These are phyloP conservation scores for Spongia lamella DNA, from an alignment of 37 sponge, comb jelly and placozoan genomes.

Conservation along the genomic window DNA sequence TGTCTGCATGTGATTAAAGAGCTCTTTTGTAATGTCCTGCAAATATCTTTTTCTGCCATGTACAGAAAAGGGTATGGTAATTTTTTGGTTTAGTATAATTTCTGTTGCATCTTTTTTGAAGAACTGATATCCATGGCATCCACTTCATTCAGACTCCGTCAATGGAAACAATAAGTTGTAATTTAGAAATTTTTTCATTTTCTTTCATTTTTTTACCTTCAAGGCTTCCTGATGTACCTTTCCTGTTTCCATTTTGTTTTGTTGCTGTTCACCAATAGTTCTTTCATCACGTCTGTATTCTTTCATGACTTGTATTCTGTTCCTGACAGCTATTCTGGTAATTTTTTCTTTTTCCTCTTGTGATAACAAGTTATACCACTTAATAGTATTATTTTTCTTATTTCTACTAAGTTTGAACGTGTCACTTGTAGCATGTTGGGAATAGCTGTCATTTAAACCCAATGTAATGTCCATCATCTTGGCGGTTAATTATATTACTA, in stretches of 20 bases:
- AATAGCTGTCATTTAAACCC: slow-evolving; percentile 59
- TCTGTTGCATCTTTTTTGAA: slow-evolving; percentile 31
- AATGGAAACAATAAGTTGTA: slow-evolving; percentile 26
- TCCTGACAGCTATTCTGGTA: slow-evolving; percentile 27
- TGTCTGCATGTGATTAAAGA: slow-evolving; percentile 23
- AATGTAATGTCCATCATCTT: slow-evolving; percentile 40
- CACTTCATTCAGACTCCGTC: slow-evolving; percentile 24
- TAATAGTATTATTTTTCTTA: slow-evolving; percentile 45
- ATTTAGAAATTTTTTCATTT: slow-evolving; percentile 26
- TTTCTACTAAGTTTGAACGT: slow-evolving; percentile 34
- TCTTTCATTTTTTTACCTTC: slow-evolving; percentile 20
- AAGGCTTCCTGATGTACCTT: slow-evolving; percentile 37
- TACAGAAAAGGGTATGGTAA: slow-evolving; percentile 35
- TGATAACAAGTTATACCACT: slow-evolving; percentile 23
- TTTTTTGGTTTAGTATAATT: slow-evolving; percentile 14
- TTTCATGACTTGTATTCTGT: slow-evolving; percentile 12
- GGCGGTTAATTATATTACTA: too few relatives aligned
- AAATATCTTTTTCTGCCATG: slow-evolving; percentile 30
- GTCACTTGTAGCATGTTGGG: slow-evolving; percentile 35
- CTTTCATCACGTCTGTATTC: slow-evolving; percentile 31
- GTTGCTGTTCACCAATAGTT: neutral
- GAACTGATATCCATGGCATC: slow-evolving; percentile 40
- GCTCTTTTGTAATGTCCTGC: slow-evolving; percentile 28
- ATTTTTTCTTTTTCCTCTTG: slow-evolving; percentile 24
- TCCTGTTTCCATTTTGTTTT: slow-evolving; percentile 25